phyloP scores from a whole-genome alignment of 2,113 vertebrate species.

The Microcebus murinus region DNA sequence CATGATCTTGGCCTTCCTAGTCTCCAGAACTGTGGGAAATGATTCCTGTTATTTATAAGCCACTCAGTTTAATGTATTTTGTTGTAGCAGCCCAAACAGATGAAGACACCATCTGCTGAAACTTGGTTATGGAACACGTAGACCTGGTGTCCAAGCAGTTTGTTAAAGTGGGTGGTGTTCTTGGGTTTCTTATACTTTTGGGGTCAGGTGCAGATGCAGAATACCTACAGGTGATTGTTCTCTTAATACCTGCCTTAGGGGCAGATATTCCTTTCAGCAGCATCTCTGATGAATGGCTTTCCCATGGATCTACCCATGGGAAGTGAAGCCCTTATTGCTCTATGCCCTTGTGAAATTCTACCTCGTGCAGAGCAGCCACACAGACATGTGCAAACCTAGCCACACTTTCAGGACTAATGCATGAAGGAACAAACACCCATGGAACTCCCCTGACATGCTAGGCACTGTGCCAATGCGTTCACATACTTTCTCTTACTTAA shows the following conservation, averaged over 20 bases:
- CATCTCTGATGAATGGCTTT: background rate
- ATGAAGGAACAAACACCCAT: background rate
- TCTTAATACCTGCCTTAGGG: background rate
- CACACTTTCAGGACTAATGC: background rate
- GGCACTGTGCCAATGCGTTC: background rate
- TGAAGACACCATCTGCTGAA: conserved; percentile 67
- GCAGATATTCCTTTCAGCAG: background rate
- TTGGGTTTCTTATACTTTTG: background rate
- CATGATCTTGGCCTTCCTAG: background rate
- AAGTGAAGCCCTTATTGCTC: background rate
- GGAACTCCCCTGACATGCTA: background rate
- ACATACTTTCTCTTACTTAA: background rate
- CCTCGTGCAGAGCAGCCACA: background rate
- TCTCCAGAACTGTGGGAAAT: background rate
- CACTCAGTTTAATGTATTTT: background rate
- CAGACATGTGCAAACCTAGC: background rate
- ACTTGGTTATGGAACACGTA: conserved; percentile 58
- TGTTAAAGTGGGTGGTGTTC: background rate
- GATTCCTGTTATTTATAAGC: background rate
- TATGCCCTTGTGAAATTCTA: background rate
- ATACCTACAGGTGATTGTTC: background rate
- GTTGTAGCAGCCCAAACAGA: background rate
- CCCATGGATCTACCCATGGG: background rate
- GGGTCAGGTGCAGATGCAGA: background rate
- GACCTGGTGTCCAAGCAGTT: background rate